Evolutionary conservation across 92 coral and sea anemone genomes (phyloP), one percentile per base, ranked within the genome.

Genomic region (Pocillopora meandrina): DNA sequence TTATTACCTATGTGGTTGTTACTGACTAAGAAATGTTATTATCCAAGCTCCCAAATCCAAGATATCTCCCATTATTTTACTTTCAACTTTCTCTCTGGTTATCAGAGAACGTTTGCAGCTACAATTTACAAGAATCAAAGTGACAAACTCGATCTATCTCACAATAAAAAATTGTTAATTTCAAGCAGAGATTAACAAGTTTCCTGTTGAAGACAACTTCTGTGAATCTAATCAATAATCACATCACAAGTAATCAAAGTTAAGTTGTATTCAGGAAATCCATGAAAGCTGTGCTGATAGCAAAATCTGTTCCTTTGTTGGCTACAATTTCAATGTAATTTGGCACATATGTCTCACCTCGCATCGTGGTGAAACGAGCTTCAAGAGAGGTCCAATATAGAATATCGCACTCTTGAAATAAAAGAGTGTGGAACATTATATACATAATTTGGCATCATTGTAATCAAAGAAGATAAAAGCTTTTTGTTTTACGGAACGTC

Each of bases 291-390:
- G 21, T 55, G 2, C 17, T 16, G 23, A 67, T 80, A 55, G 1
- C 15, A 49, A 67, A 72, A 81, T 59, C 59, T 70, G 33, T 20
- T 58, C 47, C 71, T 57, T 69, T 18, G 20, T 23, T 76, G 20
- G 58, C 20, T 1, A 71, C 34, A 35, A 56, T 16, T 55, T 67
- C 15, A 34, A 34, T 70, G 16, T 36, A 20, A 11, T 68, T 72
- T 71, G 12, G 77, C 14, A 19, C 85, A 81, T 12, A 70, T 81
- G 36, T 11, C 52, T 42, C 65, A 66, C 62, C 83, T 79, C 74
- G 13, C 52, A 15, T 49, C 61, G 16, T 21, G 19, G 10, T 47
- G 52, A 49, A 49, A 18, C 21, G 18, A 12, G 56, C 35, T 47
- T 23, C 0, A 60, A 35, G n/a, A 65, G 0, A 35, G 77, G 71